Percentiles rank a stretch among this genome's conserved stretches.
Evolutionary conservation across 2,888 invertebrate genomes (phyloP).

Genomic region (Piscicola geometra): DNA sequence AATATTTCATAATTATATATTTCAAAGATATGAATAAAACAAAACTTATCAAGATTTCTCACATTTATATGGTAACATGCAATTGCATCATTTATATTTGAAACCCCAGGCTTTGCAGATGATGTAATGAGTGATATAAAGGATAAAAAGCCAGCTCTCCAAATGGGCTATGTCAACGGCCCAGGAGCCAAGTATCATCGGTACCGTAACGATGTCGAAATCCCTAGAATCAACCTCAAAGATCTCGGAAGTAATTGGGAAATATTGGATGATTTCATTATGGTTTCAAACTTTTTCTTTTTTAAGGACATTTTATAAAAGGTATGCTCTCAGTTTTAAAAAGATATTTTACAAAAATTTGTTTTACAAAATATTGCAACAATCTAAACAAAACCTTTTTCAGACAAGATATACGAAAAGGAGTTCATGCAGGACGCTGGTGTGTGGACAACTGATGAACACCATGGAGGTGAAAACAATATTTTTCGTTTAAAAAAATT

Average conservation of each 20-base stretch:
- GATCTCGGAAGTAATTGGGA: too few relatives aligned
- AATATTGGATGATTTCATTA: too few relatives aligned
- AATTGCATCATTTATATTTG: neutral
- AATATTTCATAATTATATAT: conserved; percentile 10
- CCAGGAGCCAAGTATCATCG: conserved; percentile 38
- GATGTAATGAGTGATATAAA: neutral
- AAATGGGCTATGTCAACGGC: conserved; percentile 40
- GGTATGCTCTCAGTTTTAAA: too few relatives aligned
- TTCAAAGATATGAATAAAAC: too few relatives aligned
- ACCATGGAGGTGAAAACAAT: conserved; percentile 61
- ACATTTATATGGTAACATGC: too few relatives aligned
- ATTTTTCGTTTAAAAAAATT: too few relatives aligned
- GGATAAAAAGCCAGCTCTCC: conserved; percentile 40
- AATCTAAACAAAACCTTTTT: too few relatives aligned
- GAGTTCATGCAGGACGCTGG: conserved; percentile 36
- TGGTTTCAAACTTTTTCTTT: too few relatives aligned
- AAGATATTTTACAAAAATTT: too few relatives aligned
- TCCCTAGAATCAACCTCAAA: conserved; percentile 18
- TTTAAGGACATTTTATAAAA: too few relatives aligned
- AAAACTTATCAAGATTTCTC: too few relatives aligned
- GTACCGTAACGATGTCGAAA: neutral
- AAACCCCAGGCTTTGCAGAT: conserved; percentile 25
- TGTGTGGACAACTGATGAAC: conserved; percentile 46
- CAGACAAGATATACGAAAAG: neutral
- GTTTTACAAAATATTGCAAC: too few relatives aligned